Base-by-base conservation (phyloP, 2,888 invertebrate species). In the Hedychridium roseum region DNA sequence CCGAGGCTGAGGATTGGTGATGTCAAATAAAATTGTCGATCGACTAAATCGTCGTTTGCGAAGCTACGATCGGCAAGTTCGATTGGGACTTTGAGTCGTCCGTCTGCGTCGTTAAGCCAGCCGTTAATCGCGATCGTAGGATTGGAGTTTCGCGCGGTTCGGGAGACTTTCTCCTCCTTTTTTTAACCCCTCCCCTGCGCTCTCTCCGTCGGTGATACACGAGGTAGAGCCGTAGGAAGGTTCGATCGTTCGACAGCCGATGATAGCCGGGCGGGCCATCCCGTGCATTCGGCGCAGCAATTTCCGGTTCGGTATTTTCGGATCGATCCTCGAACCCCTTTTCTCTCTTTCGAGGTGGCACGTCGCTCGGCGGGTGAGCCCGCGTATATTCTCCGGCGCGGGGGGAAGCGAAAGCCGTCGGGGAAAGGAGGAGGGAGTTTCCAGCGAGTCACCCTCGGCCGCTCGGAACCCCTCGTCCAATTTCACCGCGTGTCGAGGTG, bases 281-380 rank as follows among this genome's bases (percentile, higher is more conserved):
- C 39, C 58, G 34, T 40, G 36, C 49, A 44, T 34, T 50, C 53
- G 34, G 43, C 48, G 44, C 45, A 34, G 53, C 54, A 64, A 64
- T 64, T 65, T 64, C 64, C 66, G 62, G 62, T 62, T 59, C 31
- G 53, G 51, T 60, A 65, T 66, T 69, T 68, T 69, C 60, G 60
- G 64, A 69, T 69, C 68, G 70, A 70, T 70, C 61, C 57, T 52
- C 67, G n/a, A 62, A 70, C 68, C 68, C 70, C 61, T 68, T 69
- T 69, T 54, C 62, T 50, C 54, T 38, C 42, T 45, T 43, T 47
- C 43, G 54, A 39, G 48, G 43, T 40, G 35, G 26, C 36, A 32
- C 39, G 17, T 28, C 44, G 45, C 32, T 45, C 34, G 26, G 15
- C 52, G 41, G 47, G 43, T 53, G 46, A 49, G 55, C 18, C 34